Conservation (phyloP, 2,797 vertebrate genomes). For the Falco columbarius region DNA sequence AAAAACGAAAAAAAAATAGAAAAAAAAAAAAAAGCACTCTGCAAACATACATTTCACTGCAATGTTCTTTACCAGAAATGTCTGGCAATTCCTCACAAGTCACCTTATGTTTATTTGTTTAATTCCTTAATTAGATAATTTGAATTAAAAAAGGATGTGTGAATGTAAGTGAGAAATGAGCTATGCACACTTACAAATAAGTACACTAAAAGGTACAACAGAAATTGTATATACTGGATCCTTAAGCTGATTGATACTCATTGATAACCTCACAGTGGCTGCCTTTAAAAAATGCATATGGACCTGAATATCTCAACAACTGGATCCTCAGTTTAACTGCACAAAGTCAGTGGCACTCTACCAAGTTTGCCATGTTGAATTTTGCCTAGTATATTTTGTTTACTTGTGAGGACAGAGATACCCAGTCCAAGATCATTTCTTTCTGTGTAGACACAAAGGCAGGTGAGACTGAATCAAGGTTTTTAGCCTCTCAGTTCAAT, state of each 20-base stretch:
- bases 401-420: neutral
- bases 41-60: neutral
- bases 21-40: rapidly evolving
- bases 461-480: neutral
- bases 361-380: neutral
- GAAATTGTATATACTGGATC: neutral
- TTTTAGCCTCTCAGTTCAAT: neutral
- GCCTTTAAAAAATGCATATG: neutral
- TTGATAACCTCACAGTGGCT: neutral
- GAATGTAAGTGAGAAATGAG: neutral
- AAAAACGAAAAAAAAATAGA: neutral
- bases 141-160: neutral
- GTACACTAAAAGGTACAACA: neutral
- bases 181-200: neutral
- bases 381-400: neutral
- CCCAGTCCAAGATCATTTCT: neutral
- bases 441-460: neutral
- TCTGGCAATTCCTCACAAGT: neutral
- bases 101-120: neutral
- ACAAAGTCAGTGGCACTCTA: neutral
- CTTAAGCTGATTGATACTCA: neutral
- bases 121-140: neutral
- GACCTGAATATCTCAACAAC: neutral
- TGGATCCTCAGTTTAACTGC: neutral
- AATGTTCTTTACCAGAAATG: neutral